Conservation (phyloP, 1,140 invertebrate species). For the Whitmania pigra region DNA sequence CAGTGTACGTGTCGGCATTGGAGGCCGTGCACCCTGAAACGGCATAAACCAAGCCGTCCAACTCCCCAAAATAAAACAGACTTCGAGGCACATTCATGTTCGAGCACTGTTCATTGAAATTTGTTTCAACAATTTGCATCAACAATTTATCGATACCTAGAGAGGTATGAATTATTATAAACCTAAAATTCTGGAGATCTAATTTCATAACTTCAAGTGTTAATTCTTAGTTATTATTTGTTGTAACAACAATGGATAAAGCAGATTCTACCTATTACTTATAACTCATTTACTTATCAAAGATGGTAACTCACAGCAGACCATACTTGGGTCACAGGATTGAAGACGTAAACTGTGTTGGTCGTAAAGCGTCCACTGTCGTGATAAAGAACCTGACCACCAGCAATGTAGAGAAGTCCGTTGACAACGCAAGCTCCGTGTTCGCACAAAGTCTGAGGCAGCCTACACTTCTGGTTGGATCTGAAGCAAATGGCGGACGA, state of each 20-base stretch:
- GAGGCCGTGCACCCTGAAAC: slow-evolving; percentile 10
- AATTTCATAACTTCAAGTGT: too few relatives aligned
- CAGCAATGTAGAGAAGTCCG: slow-evolving; percentile 7
- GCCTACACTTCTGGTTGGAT: slow-evolving; percentile 1
- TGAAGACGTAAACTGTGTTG: slow-evolving; percentile 2
- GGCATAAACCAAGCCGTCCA: slow-evolving; percentile 5
- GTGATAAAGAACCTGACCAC: slow-evolving; percentile 12
- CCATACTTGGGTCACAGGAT: background rate
- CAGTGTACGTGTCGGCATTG: slow-evolving; percentile 11
- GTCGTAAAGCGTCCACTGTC: slow-evolving; percentile 13
- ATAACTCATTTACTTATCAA: too few relatives aligned
- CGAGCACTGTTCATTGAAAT: slow-evolving; percentile 7
- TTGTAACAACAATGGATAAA: too few relatives aligned
- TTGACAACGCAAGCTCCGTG: slow-evolving; percentile 15
- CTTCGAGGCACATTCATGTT: slow-evolving; percentile 14
- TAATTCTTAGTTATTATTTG: too few relatives aligned
- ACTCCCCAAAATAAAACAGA: slow-evolving; percentile 16
- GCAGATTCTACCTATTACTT: too few relatives aligned
- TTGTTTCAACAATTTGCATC: too few relatives aligned
- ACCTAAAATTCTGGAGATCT: background rate
- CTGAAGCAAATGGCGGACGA: background rate
- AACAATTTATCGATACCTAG: background rate
- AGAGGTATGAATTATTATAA: background rate
- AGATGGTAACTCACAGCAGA: slow-evolving; percentile 6
- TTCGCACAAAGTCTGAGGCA: slow-evolving; percentile 16